Evolutionary conservation across 37 sponge, comb jelly and placozoan species (phyloP), one percentile per base, ranked within the genome.

Genomic region (Theonella swinhoei): DNA sequence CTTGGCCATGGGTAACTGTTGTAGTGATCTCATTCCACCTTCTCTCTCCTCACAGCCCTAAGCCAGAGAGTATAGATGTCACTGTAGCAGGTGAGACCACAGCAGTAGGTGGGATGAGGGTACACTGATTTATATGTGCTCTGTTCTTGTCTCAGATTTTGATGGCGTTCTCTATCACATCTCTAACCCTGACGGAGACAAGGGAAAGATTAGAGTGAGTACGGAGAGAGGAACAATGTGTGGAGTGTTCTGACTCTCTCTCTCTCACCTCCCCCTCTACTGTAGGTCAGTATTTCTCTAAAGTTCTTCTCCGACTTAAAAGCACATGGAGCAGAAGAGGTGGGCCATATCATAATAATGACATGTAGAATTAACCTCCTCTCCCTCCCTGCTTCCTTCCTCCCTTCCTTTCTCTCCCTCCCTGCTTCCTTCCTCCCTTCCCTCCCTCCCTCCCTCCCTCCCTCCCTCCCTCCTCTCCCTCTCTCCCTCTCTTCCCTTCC

Each of bases 91-190:
- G 97, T 96, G 68, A 76, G 88, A n/a, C 39, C 1, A 34, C 4
- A 4, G 72, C 23, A 39, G 54, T 14, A 47, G 54, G 54, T 47
- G 11, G 54, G 14, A 14, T 47, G 54, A 17, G 54, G 7, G 54
- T 14, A 47, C 14, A 14, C 14, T 47, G 54, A 32, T 31, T 11
- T 30, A 11, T 70, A 70, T 54, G 4, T 25, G 26, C 24, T 40
- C 11, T 54, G 22, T 23, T n/a, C n/a, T n/a, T n/a, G n/a, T n/a
- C n/a, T 54, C 73, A 96, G 97, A 97, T 89, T 97, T 92, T 80
- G 97, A 97, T 85, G 97, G 97, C 0, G 93, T 97, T 30, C 77
- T 97, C 37, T 97, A 83, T 74, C 97, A 97, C 76, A 87, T 97
- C 22, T 83, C 97, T 7, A 98, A 98, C 70, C 94, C 97, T 39